Evolutionary conservation across 2,888 invertebrate species (phyloP).

Genomic region (Lochmaea crataegi): DNA sequence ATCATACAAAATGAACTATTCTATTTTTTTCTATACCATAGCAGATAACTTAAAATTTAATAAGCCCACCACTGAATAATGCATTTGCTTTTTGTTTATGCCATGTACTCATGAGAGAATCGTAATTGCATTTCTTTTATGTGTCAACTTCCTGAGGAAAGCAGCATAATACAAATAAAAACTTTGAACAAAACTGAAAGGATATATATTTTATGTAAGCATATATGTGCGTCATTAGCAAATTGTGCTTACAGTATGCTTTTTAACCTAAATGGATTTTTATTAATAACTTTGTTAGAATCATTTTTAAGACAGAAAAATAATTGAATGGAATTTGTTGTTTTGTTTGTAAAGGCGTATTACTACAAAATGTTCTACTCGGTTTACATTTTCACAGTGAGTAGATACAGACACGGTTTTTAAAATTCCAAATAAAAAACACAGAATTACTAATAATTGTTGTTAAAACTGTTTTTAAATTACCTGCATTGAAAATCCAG

Average conservation of each 20-base stretch:
- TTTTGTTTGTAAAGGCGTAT: no score
- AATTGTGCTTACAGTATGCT: neutral
- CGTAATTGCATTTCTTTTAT: neutral
- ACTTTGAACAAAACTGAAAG: conserved; percentile 11
- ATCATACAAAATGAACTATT: no score
- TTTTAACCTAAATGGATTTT: neutral
- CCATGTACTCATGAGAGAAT: conserved; percentile 4
- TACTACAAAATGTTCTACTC: no score
- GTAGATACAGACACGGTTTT: no score
- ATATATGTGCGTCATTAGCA: conserved; percentile 24
- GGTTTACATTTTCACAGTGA: no score
- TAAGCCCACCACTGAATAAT: neutral
- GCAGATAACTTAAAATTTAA: no score
- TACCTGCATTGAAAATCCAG: no score
- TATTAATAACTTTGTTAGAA: neutral
- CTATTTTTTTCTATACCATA: no score
- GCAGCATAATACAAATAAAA: conserved; percentile 1
- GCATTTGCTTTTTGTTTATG: neutral
- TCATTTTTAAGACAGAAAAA: neutral
- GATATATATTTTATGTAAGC: conserved; percentile 4
- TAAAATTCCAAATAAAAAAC: no score
- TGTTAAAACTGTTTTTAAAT: no score
- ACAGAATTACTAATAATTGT: no score
- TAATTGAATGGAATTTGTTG: no score
- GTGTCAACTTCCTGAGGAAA: conserved; percentile 9